Percentiles rank a stretch among this genome's conserved stretches.
phyloP scores from a whole-genome alignment of 1,140 invertebrate genomes.

The Drosophila parvula region DNA sequence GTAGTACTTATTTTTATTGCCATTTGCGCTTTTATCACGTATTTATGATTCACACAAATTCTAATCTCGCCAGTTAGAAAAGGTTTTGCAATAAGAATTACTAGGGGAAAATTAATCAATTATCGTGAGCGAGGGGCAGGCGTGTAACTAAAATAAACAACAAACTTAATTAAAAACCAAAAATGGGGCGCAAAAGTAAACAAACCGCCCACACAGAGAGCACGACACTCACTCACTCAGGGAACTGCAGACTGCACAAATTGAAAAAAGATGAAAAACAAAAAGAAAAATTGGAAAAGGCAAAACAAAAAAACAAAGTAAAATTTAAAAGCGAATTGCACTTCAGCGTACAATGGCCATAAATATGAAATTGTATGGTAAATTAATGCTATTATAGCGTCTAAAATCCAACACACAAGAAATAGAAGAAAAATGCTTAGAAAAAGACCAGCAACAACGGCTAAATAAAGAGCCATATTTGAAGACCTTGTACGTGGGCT shows the following conservation, averaged over 20 bases:
- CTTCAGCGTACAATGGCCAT: constrained; percentile 75
- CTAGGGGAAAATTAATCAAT: constrained; percentile 48
- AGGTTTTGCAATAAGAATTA: constrained; percentile 35
- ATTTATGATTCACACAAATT: constrained; percentile 59
- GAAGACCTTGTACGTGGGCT: constrained; percentile 80
- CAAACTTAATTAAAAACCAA: constrained; percentile 67
- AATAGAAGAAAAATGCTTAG: constrained; percentile 78
- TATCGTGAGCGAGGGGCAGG: constrained; percentile 36
- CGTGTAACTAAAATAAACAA: constrained; percentile 42
- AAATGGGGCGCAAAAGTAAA: constrained; percentile 67
- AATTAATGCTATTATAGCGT: constrained; percentile 81
- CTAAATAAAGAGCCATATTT: constrained; percentile 75
- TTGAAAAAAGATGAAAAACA: constrained; percentile 43
- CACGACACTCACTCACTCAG: constrained; percentile 35
- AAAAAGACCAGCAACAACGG: constrained; percentile 52
- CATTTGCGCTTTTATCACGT: constrained; percentile 49
- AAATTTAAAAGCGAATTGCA: constrained; percentile 62
- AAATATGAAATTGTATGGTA: constrained; percentile 81
- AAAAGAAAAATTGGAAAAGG: constrained; percentile 26
- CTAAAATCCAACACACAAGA: constrained; percentile 64
- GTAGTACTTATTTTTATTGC: constrained; percentile 20
- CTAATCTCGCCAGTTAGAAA: constrained; percentile 39
- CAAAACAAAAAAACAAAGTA: constrained; percentile 21
- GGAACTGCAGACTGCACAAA: constrained; percentile 59
- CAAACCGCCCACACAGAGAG: constrained; percentile 65